Base-by-base conservation (phyloP, 2,797 vertebrate genomes). In the Tympanoctomys barrerae region DNA sequence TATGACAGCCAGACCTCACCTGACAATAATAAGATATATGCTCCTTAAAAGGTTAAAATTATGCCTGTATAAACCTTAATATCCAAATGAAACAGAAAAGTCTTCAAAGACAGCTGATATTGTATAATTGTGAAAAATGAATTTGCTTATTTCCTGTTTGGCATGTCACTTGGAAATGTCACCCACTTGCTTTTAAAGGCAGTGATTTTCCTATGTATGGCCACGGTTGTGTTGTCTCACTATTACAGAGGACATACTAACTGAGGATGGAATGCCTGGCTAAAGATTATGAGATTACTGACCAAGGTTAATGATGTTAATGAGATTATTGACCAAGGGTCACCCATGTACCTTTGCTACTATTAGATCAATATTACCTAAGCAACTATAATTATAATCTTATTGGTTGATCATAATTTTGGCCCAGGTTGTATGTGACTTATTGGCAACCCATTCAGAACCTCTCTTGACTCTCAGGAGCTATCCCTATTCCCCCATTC, bases 1-100 rank as follows among this genome's bases (percentile, higher is more conserved):
- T 49, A 46, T 57, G 2, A 49, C 19, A 70, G 52, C 18, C 33
- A 90, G 33, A 46, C 7, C 16, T 42, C 28, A 80, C 49, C 57
- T 26, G 13, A 68, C 49, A 87, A 68, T 24, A 84, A 24, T 68
- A 86, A 87, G 11, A 75, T 86, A 10, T 28, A 71, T 39, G 2
- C 82, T 82, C 87, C 77, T 85, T 52, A 2, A 81, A 90, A 81
- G 90, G 26, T 82, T 89, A 75, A 91, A 70, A 62, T 78, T 70
- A 3, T n/a, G 46, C 12, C 6, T 77, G 62, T 42, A 61, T 87
- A 66, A 87, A 92, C n/a, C 54, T 16, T 39, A 18, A 80, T 59
- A 24, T 89, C n/a, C 57, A 83, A 90, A 90, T 83, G 42, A 75
- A 90, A 88, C 42, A 68, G 28, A 68, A 78, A 93, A 49, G 24